Conservation (phyloP, 1,140 invertebrate genomes). For the Sipha flava region DNA sequence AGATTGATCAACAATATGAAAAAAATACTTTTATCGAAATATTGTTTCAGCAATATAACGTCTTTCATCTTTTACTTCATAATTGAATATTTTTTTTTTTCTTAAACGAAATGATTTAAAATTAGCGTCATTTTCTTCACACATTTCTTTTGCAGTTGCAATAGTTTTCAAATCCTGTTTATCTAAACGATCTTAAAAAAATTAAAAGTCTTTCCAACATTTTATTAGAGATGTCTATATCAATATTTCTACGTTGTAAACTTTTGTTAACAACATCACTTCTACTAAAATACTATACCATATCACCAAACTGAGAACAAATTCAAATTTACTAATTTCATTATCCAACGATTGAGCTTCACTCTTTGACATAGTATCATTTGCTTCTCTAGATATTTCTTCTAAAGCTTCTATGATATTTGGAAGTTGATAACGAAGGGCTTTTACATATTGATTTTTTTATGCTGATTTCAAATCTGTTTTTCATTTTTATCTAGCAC, state of each 20-base stretch:
- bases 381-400: background rate
- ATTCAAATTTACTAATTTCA: background rate
- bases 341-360: background rate
- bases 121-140: too few relatives aligned
- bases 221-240: background rate
- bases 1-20: background rate
- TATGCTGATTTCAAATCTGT: too few relatives aligned
- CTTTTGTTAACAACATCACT: background rate
- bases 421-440: background rate
- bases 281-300: background rate
- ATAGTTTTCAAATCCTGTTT: background rate
- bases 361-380: background rate
- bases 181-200: background rate
- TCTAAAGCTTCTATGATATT: background rate
- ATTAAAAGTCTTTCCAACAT: background rate
- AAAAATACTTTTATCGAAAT: background rate
- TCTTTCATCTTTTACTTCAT: background rate
- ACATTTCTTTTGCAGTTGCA: background rate
- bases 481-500: too few relatives aligned
- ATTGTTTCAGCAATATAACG: background rate
- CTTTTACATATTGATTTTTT: too few relatives aligned
- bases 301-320: background rate
- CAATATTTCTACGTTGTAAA: background rate
- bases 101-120: background rate
- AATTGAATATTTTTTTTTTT: background rate